A percentile compares a stretch with the other conserved stretches of the same genome.
phyloP scores from a whole-genome alignment of 2,888 invertebrate genomes.

The Caenorhabditis becei region DNA sequence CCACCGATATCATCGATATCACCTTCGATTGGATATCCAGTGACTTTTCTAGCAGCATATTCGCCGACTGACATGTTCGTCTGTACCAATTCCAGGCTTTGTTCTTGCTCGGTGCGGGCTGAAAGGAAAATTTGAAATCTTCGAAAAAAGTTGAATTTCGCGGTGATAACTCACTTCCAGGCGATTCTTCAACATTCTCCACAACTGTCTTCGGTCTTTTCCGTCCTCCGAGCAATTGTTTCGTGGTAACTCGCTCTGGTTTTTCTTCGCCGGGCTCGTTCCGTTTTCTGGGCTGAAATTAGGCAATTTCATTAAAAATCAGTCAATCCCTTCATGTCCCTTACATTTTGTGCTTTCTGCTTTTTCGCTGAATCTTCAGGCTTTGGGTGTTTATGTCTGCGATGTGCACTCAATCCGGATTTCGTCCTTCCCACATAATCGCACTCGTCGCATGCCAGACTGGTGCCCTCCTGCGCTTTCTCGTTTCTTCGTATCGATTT shows the following conservation, averaged over 20 bases:
- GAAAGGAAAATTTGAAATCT: neutral
- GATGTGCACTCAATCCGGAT: conserved; percentile 16
- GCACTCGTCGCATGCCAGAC: conserved; percentile 14
- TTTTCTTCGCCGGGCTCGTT: neutral
- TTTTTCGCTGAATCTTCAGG: neutral
- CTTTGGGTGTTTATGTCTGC: conserved; percentile 21
- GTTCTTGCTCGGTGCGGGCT: neutral
- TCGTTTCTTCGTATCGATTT: neutral
- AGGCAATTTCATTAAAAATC: neutral
- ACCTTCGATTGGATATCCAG: neutral
- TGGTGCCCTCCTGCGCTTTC: too few relatives aligned
- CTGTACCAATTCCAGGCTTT: conserved; percentile 9
- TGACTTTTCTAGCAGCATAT: neutral
- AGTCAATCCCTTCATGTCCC: too few relatives aligned
- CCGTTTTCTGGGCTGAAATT: neutral
- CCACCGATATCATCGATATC: neutral
- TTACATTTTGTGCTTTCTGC: neutral
- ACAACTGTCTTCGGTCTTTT: conserved; percentile 43
- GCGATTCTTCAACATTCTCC: conserved; percentile 16
- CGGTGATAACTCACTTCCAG: conserved; percentile 1
- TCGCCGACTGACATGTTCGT: conserved; percentile 25
- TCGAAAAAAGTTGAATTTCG: too few relatives aligned
- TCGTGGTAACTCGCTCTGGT: conserved; percentile 45
- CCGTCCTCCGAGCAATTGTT: conserved; percentile 45
- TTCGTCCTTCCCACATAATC: conserved; percentile 21